Conservation (phyloP, 2,797 vertebrate genomes). For the Hypotaenidia philippensis region DNA sequence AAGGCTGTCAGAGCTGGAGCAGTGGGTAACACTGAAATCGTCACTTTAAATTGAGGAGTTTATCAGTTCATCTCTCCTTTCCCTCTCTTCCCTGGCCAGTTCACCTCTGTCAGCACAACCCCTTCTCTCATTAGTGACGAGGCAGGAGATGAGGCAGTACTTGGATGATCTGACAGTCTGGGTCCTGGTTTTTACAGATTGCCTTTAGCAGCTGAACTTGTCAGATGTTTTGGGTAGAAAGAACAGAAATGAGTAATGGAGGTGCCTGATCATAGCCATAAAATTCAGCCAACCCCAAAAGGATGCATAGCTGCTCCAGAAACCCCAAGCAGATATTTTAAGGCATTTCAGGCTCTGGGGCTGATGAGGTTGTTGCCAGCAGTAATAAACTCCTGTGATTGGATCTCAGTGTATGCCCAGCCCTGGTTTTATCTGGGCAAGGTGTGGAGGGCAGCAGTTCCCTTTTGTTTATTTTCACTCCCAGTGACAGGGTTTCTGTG, state of each 20-base stretch:
- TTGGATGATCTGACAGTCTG: neutral
- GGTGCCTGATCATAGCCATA: conserved; percentile 39
- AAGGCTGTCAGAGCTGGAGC: conserved; percentile 4
- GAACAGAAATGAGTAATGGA: conserved; percentile 56
- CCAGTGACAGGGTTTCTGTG: fast-evolving
- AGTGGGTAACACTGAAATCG: neutral
- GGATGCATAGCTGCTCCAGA: neutral
- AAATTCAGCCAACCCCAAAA: conserved; percentile 43
- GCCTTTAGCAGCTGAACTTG: conserved; percentile 42
- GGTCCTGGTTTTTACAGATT: conserved; percentile 11
- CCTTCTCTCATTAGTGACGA: conserved; percentile 20
- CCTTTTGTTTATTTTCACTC: conserved; percentile 15
- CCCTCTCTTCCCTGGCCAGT: neutral
- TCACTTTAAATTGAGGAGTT: conserved; percentile 44
- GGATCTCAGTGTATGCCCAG: neutral
- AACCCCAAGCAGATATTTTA: conserved; percentile 16
- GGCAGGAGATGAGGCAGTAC: neutral
- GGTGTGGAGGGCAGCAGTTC: neutral
- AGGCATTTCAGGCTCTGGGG: neutral
- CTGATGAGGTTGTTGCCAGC: conserved; percentile 16
- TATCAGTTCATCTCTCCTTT: conserved; percentile 12
- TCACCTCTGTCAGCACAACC: neutral
- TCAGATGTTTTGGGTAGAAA: conserved; percentile 62
- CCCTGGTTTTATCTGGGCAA: neutral
- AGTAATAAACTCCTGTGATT: conserved; percentile 15